Conservation (phyloP, 2,888 invertebrate genomes). For the Volucella bombylans region DNA sequence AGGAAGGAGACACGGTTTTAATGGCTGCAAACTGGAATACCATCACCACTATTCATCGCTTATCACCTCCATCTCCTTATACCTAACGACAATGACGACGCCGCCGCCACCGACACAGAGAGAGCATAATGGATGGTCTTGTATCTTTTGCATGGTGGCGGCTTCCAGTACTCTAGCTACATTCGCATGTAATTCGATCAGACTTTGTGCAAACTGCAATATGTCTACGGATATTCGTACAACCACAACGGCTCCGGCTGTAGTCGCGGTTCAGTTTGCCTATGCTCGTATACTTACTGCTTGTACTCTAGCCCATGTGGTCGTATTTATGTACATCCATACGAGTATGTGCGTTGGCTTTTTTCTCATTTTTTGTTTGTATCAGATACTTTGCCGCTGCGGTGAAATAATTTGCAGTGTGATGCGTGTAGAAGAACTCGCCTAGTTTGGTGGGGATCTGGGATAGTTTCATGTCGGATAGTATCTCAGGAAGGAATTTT, state of each 20-base stretch:
- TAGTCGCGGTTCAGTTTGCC: not conserved
- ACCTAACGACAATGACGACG: slow-evolving; percentile 1
- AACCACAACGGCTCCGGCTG: slow-evolving; percentile 1
- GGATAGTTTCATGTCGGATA: slow-evolving; percentile 63
- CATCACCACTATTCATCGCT: slow-evolving; percentile 36
- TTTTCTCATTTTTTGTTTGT: not conserved
- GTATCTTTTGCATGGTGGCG: slow-evolving; percentile 34
- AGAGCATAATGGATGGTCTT: slow-evolving; percentile 25
- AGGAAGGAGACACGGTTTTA: not conserved
- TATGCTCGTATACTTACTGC: not conserved
- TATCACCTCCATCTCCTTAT: slow-evolving; percentile 38
- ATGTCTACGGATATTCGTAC: not conserved
- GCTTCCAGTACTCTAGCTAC: slow-evolving; percentile 22
- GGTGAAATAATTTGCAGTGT: slow-evolving; percentile 14
- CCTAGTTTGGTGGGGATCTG: slow-evolving; percentile 6
- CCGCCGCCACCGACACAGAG: not conserved
- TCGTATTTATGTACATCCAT: not conserved
- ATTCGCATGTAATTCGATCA: slow-evolving; percentile 63
- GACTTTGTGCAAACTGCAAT: slow-evolving; percentile 53
- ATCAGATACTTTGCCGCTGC: slow-evolving; percentile 19
- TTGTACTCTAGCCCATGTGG: too few relatives aligned
- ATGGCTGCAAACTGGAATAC: not conserved
- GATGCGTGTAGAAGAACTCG: slow-evolving; percentile 17
- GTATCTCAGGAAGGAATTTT: slow-evolving; percentile 45
- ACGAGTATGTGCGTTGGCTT: not conserved